Conservation (phyloP, 1,140 invertebrate species). For the Arion vulgaris region DNA sequence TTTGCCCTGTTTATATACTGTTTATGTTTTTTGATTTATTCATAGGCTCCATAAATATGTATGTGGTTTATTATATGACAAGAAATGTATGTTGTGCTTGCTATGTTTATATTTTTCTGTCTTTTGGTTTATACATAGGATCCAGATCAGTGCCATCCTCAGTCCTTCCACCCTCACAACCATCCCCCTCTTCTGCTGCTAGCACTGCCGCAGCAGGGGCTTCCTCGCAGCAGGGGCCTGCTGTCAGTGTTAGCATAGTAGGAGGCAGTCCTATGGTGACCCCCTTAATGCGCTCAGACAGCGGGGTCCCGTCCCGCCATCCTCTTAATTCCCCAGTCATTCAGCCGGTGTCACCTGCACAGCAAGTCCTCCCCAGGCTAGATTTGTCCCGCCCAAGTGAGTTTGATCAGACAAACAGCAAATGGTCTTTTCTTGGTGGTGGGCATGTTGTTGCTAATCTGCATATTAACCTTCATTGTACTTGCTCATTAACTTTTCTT, state of each 20-base stretch:
- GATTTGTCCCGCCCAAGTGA: slow-evolving; percentile 28
- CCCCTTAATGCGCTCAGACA: slow-evolving; percentile 8
- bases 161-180: not conserved
- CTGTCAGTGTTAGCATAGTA: not conserved
- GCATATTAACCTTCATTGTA: not conserved
- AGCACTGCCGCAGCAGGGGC: not conserved
- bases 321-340: slow-evolving; percentile 20
- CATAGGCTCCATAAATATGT: no score
- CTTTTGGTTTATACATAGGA: slow-evolving; percentile 15
- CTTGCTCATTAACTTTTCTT: not conserved
- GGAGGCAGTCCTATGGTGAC: slow-evolving; percentile 5
- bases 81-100: no score
- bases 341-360: slow-evolving; percentile 22
- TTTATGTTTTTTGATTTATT: no score
- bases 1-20: no score
- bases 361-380: slow-evolving; percentile 24
- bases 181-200: slow-evolving; percentile 7
- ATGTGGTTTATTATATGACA: no score
- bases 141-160: slow-evolving; percentile 5
- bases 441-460: slow-evolving; percentile 16
- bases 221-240: not conserved
- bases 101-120: not conserved
- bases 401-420: not conserved
- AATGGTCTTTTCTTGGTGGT: slow-evolving; percentile 4
- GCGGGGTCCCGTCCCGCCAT: slow-evolving; percentile 9